phyloP scores from a whole-genome alignment of 2,113 vertebrate genomes.

The Limanda limanda region DNA sequence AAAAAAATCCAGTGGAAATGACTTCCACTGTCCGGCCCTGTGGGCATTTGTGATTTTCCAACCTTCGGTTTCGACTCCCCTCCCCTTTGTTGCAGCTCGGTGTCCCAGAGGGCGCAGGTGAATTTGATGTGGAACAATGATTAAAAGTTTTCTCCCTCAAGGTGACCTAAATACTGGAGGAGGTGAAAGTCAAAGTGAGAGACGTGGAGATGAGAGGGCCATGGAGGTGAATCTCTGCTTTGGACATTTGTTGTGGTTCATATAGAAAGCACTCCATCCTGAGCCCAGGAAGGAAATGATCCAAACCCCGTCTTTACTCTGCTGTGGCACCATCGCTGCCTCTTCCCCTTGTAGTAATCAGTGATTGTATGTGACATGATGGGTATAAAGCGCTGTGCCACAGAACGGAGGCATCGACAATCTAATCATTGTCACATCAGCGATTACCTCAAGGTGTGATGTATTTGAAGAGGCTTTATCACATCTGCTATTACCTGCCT shows the following conservation, averaged over 20 bases:
- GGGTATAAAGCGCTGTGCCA: slow-evolving; percentile 54
- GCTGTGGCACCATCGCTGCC: slow-evolving; percentile 9
- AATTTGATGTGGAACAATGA: slow-evolving; percentile 77
- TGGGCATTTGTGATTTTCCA: slow-evolving; percentile 63
- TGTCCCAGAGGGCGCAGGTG: slow-evolving; percentile 65
- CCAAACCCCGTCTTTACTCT: slow-evolving; percentile 28
- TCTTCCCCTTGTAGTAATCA: slow-evolving; percentile 48
- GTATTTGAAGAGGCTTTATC: slow-evolving; percentile 66
- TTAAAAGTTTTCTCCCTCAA: slow-evolving; percentile 81
- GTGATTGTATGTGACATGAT: slow-evolving; percentile 64
- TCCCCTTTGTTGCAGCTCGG: slow-evolving; percentile 53
- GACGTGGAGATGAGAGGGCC: slow-evolving; percentile 57
- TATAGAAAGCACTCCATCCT: slow-evolving; percentile 19
- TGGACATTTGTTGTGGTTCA: slow-evolving; percentile 37
- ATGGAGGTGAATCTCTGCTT: slow-evolving; percentile 42
- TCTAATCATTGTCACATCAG: slow-evolving; percentile 75
- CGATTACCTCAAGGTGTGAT: slow-evolving; percentile 64
- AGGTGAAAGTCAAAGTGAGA: slow-evolving; percentile 71
- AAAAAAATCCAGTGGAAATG: slow-evolving; percentile 78
- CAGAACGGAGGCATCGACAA: slow-evolving; percentile 60
- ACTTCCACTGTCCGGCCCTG: slow-evolving; percentile 74
- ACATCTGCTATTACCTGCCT: slow-evolving; percentile 69
- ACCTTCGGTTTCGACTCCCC: slow-evolving; percentile 32
- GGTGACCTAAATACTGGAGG: slow-evolving; percentile 75
- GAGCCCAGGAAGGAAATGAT: slow-evolving; percentile 16